Conservation (phyloP, 1,140 invertebrate species). For the Augochlora pura region DNA sequence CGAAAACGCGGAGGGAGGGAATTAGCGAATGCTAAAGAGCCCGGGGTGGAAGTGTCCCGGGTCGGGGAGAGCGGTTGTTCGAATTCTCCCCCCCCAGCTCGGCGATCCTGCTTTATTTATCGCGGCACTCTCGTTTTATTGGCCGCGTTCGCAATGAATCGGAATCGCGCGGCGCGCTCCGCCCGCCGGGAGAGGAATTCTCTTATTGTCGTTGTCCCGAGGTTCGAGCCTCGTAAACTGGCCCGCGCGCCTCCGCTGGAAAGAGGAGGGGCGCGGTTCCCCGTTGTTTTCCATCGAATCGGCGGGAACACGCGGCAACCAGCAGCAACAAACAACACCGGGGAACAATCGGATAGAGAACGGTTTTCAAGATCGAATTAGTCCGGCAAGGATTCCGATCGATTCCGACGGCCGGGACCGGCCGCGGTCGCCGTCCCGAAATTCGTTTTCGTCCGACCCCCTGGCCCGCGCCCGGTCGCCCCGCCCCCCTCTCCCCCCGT, state of each 20-base stretch:
- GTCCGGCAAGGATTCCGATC: constrained; percentile 4
- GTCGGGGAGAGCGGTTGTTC: not conserved
- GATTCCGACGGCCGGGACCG: not conserved
- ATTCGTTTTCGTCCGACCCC: not conserved
- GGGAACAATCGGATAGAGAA: no score
- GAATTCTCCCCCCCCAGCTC: not conserved
- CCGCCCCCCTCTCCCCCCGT: not conserved
- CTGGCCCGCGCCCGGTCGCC: no score
- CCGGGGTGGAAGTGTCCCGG: constrained; percentile 36
- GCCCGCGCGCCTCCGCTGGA: no score
- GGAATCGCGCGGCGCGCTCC: not conserved
- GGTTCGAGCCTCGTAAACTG: not conserved
- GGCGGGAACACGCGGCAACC: no score
- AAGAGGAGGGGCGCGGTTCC: no score
- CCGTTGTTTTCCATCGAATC: no score
- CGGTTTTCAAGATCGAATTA: no score
- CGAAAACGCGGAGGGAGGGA: constrained; percentile 31
- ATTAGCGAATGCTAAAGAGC: constrained; percentile 65
- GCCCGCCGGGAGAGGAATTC: constrained; percentile 22
- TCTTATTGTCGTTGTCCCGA: constrained; percentile 34
- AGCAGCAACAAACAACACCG: no score
- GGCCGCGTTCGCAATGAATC: constrained; percentile 26
- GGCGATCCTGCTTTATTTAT: constrained; percentile 35
- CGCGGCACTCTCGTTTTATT: constrained; percentile 46
- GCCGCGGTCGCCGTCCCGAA: not conserved